Evolutionary conservation across 2,797 vertebrate species (phyloP).

Genomic region (Triplophysa bombifrons): DNA sequence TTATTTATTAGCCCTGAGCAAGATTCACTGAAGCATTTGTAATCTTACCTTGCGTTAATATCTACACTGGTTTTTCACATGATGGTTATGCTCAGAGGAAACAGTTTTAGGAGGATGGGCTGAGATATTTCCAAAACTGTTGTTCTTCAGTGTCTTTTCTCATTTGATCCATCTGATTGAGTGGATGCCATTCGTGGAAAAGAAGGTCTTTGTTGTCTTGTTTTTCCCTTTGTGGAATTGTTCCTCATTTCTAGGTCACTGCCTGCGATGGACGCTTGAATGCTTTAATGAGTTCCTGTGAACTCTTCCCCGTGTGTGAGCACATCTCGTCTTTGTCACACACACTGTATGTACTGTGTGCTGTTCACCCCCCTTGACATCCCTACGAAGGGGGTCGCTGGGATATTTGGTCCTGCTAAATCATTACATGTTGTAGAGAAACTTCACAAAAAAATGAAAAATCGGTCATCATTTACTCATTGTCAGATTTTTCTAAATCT

Average conservation of each 20-base stretch:
- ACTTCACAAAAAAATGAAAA: too few species aligned
- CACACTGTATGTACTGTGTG: constrained; percentile 33
- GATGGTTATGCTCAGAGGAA: background rate
- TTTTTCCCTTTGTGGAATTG: constrained; percentile 58
- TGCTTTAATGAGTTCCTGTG: constrained; percentile 60
- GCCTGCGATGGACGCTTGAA: constrained; percentile 60
- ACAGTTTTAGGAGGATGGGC: constrained; percentile 8
- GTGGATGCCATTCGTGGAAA: constrained; percentile 52
- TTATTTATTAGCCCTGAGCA: background rate
- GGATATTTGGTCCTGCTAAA: constrained; percentile 28
- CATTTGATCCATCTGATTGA: constrained; percentile 61
- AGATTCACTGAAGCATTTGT: background rate
- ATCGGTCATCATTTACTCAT: too few species aligned
- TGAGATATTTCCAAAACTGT: constrained; percentile 32
- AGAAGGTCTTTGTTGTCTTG: constrained; percentile 64
- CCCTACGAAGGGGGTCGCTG: constrained; percentile 40
- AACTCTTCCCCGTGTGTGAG: constrained; percentile 38
- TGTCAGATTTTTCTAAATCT: too few species aligned
- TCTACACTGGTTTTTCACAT: background rate
- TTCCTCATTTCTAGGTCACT: constrained; percentile 67
- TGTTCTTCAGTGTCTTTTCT: constrained; percentile 46
- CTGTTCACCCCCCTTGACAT: constrained; percentile 13
- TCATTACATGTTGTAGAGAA: constrained; percentile 24
- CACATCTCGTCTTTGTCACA: constrained; percentile 36
- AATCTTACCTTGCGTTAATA: background rate